These are phyloP conservation scores for Acronicta alni DNA, from an alignment of 2,888 invertebrate genomes.

Conservation along the genomic window DNA sequence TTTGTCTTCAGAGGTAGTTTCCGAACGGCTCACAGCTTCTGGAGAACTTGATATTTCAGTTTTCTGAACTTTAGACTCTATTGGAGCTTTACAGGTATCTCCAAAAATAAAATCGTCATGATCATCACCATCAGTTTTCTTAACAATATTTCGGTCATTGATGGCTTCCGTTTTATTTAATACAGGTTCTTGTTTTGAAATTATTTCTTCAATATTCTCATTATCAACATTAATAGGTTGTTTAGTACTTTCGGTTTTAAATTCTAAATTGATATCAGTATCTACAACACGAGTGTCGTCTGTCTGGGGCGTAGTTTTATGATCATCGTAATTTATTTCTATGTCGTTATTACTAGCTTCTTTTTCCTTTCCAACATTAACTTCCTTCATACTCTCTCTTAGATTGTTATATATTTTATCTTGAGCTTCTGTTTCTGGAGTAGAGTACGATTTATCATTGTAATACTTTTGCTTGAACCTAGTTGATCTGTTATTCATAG, in stretches of 20 bases:
- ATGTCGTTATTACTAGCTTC: conserved; percentile 32
- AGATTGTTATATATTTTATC: conserved; percentile 69
- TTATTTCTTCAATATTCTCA: conserved; percentile 5
- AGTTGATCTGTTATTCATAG: conserved; percentile 79
- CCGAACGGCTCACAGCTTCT: conserved; percentile 2
- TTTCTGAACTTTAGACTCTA: conserved; percentile 1
- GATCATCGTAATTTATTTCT: conserved; percentile 26
- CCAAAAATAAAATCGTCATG: conserved; percentile 38
- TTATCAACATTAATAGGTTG: neutral
- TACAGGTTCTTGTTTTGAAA: neutral
- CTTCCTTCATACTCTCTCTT: conserved; percentile 46
- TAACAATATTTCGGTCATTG: neutral
- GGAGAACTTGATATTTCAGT: neutral
- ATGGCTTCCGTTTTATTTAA: conserved; percentile 8
- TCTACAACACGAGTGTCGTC: conserved; percentile 14
- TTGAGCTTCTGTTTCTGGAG: conserved; percentile 74
- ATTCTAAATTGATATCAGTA: conserved; percentile 19
- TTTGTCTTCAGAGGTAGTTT: conserved; percentile 4
- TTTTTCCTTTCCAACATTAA: conserved; percentile 26
- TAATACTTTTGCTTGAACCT: conserved; percentile 82
- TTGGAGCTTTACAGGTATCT: conserved; percentile 12
- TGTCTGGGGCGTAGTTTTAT: conserved; percentile 9
- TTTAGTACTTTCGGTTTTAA: conserved; percentile 15
- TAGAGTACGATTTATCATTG: conserved; percentile 74
- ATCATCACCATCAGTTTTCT: conserved; percentile 6